Evolutionary conservation across 2,888 invertebrate genomes (phyloP).

Genomic region (Brachylomia viminalis): DNA sequence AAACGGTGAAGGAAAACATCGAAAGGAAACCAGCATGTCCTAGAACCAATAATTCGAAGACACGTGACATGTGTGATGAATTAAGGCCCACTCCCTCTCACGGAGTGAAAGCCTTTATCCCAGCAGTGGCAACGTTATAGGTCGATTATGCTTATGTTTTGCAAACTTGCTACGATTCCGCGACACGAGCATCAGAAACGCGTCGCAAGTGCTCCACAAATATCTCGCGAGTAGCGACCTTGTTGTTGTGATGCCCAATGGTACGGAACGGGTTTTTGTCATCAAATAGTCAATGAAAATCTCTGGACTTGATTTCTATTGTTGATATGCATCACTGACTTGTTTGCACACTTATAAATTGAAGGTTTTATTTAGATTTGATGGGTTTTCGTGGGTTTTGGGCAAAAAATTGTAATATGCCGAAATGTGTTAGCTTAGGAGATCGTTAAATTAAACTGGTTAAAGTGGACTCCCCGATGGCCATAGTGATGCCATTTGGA

Average conservation of each 20-base stretch:
- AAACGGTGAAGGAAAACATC: too few relatives aligned
- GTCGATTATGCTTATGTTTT: too few relatives aligned
- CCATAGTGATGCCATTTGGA: not conserved
- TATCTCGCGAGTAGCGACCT: constrained; percentile 47
- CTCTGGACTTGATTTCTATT: constrained; percentile 51
- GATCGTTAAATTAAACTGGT: not conserved
- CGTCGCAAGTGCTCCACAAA: constrained; percentile 24
- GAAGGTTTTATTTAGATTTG: constrained; percentile 48
- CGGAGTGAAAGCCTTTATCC: too few relatives aligned
- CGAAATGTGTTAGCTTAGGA: not conserved
- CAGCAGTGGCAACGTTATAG: too few relatives aligned
- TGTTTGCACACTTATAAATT: constrained; percentile 50
- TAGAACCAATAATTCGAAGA: too few relatives aligned
- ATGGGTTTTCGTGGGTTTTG: constrained; percentile 2
- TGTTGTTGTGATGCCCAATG: constrained; percentile 43
- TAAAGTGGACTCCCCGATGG: not conserved
- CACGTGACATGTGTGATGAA: too few relatives aligned
- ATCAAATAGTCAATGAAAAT: constrained; percentile 47
- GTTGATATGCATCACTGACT: constrained; percentile 60
- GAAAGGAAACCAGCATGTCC: too few relatives aligned
- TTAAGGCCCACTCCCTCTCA: too few relatives aligned
- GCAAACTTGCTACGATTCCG: not conserved
- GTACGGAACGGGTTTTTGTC: constrained; percentile 51
- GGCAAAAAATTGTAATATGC: not conserved
- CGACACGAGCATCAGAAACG: not conserved